Base-by-base conservation (phyloP, 1,140 invertebrate species). In the Globodera rostochiensis region DNA sequence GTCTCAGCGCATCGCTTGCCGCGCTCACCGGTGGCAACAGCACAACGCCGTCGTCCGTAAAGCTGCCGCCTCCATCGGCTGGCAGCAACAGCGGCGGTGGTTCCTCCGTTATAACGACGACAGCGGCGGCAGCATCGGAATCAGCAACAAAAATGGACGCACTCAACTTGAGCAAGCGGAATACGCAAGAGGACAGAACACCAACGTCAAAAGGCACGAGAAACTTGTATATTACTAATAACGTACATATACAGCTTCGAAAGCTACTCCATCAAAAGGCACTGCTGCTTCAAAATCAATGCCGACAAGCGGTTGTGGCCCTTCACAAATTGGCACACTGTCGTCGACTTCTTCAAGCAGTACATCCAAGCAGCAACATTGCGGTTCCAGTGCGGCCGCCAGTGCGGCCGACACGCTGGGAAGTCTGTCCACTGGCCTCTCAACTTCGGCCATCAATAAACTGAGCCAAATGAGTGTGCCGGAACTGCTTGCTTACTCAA, bases 131-230 rank as follows among this genome's bases (percentile, higher is more conserved):
- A 25, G 25, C 74, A 7, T 11, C 74, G 5, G 74, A 8, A 19
- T 45, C 49, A 15, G 36, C 36, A 5, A 19, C 74, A 5, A 75
- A 75, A 60, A 8, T 15, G 49, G 76, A 86, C 60, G 75, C 74
- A 21, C 78, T 77, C 45, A 85, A 83, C 13, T 67, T 84, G 25
- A 84, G 83, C 66, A 86, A 83, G 69, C 49, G 77, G 67, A 47
- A 19, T 19, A 75, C 25, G 50, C 46, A 60, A 5, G 76, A 82
- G 45, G 53, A 73, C 8, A 57, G 19, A 49, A 47, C 50, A 74
- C 67, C 21, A 74, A 82, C 9, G 71, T 21, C 13, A 82, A 82
- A 69, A 82, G 53, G 71, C 45, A 15, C 15, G 19, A 13, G 19
- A 15, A 60, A 60, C 13, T 15, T 60, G 25, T 25, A 25, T 69